phyloP scores from a whole-genome alignment of 2,113 vertebrate species.

The Chitala chitala region DNA sequence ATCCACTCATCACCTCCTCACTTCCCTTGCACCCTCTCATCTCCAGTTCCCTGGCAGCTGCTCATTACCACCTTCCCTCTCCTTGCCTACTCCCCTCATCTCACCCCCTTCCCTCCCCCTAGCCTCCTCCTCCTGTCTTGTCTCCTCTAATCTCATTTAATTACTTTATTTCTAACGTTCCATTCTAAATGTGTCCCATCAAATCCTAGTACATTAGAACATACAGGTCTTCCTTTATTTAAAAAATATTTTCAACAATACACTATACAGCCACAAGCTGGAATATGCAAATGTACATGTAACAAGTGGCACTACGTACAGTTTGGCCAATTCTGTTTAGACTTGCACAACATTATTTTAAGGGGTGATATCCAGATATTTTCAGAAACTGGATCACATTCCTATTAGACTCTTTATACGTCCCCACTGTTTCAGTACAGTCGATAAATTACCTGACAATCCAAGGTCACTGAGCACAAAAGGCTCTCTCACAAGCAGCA shows the following conservation, averaged over 20 bases:
- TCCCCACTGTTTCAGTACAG: neutral
- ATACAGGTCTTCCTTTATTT: neutral
- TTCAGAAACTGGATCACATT: no score
- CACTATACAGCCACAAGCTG: neutral
- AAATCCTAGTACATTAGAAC: neutral
- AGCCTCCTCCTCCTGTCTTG: neutral
- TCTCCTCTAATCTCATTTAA: neutral
- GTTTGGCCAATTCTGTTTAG: no score
- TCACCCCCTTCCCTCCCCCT: neutral
- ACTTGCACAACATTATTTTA: no score
- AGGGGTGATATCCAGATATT: no score
- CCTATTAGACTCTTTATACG: no score
- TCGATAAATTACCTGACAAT: neutral
- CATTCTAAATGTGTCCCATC: neutral
- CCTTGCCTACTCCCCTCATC: neutral
- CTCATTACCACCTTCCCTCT: neutral
- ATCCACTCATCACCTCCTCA: no score
- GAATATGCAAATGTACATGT: no score
- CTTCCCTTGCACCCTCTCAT: neutral
- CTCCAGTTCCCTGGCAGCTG: neutral
- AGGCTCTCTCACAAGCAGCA: neutral
- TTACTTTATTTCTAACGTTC: neutral
- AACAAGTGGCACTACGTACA: no score
- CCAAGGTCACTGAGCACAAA: neutral
- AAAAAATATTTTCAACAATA: neutral